These are phyloP conservation scores for Pyrrhosoma nymphula DNA, from an alignment of 2,888 invertebrate species.

Conservation along the genomic window DNA sequence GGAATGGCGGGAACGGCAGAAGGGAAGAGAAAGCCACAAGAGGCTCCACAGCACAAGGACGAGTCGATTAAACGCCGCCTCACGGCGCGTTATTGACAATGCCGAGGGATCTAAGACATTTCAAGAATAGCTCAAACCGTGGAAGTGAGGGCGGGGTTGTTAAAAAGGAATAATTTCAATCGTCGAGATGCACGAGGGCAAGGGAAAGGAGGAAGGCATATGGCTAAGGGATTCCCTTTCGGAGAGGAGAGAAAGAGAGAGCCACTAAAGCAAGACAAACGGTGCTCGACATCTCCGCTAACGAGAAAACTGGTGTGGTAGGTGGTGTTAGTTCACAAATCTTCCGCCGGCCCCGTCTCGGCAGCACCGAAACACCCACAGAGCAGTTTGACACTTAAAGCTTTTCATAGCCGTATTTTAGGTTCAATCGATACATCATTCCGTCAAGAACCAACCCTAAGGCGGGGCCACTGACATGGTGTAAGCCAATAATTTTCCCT, in stretches of 20 bases:
- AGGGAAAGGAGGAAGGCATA: not conserved
- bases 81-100: too few relatives aligned
- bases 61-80: too few relatives aligned
- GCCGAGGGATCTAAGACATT: too few relatives aligned
- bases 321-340: slow-evolving; percentile 66
- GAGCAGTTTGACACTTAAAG: slow-evolving; percentile 68
- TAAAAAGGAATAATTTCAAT: not conserved
- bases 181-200: not conserved
- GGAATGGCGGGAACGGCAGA: not conserved
- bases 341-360: slow-evolving; percentile 61
- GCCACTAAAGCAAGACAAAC: slow-evolving; percentile 8
- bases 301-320: slow-evolving; percentile 37
- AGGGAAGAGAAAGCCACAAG: not conserved
- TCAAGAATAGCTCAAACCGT: too few relatives aligned
- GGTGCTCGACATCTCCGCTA: slow-evolving; percentile 24
- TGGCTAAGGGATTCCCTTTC: not conserved
- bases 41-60: too few relatives aligned
- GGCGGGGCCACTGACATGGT: slow-evolving; percentile 81
- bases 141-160: too few relatives aligned
- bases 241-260: not conserved
- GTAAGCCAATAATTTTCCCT: slow-evolving; percentile 82
- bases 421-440: slow-evolving; percentile 80
- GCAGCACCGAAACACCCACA: slow-evolving; percentile 67
- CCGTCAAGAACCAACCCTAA: slow-evolving; percentile 81
- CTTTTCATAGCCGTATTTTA: slow-evolving; percentile 68